Percentiles rank a stretch among this genome's conserved stretches.
Evolutionary conservation across 2,888 invertebrate species (phyloP).

Genomic region (Cantharis lateralis): DNA sequence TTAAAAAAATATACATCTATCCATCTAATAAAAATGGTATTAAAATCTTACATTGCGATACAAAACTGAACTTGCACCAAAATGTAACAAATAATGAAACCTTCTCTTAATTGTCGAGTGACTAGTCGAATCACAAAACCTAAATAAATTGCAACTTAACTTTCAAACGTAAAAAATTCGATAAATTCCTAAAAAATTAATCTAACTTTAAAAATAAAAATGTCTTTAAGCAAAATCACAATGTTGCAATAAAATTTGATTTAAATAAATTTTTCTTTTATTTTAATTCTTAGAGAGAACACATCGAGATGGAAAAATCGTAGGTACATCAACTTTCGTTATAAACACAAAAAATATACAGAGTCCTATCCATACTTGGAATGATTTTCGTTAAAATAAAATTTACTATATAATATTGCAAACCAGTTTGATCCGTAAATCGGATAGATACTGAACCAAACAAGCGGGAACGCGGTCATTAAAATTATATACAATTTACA

Average conservation of each 20-base stretch:
- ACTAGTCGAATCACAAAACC: constrained; percentile 55
- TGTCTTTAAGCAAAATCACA: constrained; percentile 3
- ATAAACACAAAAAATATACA: constrained; percentile 6
- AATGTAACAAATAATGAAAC: constrained; percentile 28
- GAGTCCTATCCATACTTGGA: constrained; percentile 7
- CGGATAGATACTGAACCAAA: constrained; percentile 10
- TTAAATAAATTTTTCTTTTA: background rate
- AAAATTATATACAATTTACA: constrained; percentile 13
- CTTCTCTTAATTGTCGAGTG: constrained; percentile 45
- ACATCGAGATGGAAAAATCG: constrained; percentile 12
- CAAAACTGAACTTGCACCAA: constrained; percentile 40
- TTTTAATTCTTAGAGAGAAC: constrained; percentile 17
- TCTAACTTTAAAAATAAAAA: constrained; percentile 8
- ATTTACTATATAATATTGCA: constrained; percentile 16
- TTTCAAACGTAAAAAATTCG: constrained; percentile 23
- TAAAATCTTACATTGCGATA: constrained; percentile 28
- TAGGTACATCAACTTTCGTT: background rate
- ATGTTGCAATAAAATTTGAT: background rate
- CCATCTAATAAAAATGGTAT: background rate
- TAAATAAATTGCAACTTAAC: constrained; percentile 39
- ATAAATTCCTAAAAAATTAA: constrained; percentile 6
- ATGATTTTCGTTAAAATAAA: constrained; percentile 12
- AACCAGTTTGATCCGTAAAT: constrained; percentile 7
- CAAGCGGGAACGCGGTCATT: background rate
- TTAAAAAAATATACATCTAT: constrained; percentile 12